Percentiles rank a stretch among this genome's conserved stretches.
Conservation (phyloP, 2,888 invertebrate genomes). For the Amiota minor region DNA sequence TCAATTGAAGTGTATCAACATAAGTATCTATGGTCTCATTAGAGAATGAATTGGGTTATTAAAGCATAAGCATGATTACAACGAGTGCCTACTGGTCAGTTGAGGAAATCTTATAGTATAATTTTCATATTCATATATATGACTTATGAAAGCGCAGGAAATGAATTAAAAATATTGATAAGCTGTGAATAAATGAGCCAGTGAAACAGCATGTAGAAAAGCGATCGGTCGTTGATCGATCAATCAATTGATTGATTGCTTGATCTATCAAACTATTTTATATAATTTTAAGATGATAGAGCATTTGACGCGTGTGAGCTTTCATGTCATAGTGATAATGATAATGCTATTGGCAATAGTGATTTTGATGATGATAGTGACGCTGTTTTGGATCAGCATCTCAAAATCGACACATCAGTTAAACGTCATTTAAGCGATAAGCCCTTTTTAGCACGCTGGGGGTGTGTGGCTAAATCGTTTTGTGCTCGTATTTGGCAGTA, state of each 20-base stretch:
- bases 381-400: background rate
- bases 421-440: slow-evolving; percentile 9
- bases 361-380: slow-evolving; percentile 3
- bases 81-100: too few relatives aligned
- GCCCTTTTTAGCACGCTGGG: slow-evolving; percentile 2
- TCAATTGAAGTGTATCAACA: too few relatives aligned
- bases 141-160: too few relatives aligned
- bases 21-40: too few relatives aligned
- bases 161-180: too few relatives aligned
- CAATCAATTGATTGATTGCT: slow-evolving; percentile 5
- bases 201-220: too few relatives aligned
- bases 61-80: too few relatives aligned
- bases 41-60: too few relatives aligned
- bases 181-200: too few relatives aligned
- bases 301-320: background rate
- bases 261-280: background rate
- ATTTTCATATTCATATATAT: too few relatives aligned
- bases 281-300: background rate
- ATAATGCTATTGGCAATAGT: background rate
- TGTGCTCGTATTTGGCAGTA: too few relatives aligned
- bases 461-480: background rate
- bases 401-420: background rate
- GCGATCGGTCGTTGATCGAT: background rate
- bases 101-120: too few relatives aligned
- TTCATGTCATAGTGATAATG: background rate